Conservation (phyloP, 1,140 invertebrate genomes). For the Drosophila sp. region DNA sequence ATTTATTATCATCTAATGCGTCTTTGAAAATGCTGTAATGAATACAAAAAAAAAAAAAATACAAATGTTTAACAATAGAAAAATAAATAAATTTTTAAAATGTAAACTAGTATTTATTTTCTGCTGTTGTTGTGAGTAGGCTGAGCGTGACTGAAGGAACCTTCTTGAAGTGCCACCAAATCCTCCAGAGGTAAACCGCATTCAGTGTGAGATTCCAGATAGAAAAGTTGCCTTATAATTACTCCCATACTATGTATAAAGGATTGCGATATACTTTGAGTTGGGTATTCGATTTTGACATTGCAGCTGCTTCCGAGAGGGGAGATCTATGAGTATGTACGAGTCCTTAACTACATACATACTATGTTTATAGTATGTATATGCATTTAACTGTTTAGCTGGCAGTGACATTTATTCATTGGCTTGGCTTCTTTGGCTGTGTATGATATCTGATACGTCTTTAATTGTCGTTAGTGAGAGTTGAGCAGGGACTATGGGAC, state of each 20-base stretch:
- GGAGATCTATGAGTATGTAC: conserved; percentile 3
- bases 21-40: conserved; percentile 68
- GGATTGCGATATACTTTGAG: too few relatives aligned
- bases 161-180: not conserved
- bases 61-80: conserved; percentile 5
- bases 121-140: conserved; percentile 1
- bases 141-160: not conserved
- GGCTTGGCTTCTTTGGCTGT: conserved; percentile 67
- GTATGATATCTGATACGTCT: conserved; percentile 32
- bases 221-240: not conserved
- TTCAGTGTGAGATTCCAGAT: not conserved
- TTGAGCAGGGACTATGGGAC: conserved; percentile 1
- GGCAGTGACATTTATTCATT: conserved; percentile 66
- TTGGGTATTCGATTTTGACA: conserved; percentile 14
- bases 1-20: conserved; percentile 63
- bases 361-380: not conserved
- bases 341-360: conserved; percentile 4
- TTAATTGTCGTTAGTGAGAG: conserved; percentile 41
- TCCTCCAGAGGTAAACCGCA: too few relatives aligned
- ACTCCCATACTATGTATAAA: too few relatives aligned
- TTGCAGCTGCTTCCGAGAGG: conserved; percentile 29
- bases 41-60: conserved; percentile 7
- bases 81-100: conserved; percentile 11
- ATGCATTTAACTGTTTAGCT: conserved; percentile 45
- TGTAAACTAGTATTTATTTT: conserved; percentile 15